Evolutionary conservation across 2,113 vertebrate species (phyloP).

Genomic region (Pterocles orientalis): DNA sequence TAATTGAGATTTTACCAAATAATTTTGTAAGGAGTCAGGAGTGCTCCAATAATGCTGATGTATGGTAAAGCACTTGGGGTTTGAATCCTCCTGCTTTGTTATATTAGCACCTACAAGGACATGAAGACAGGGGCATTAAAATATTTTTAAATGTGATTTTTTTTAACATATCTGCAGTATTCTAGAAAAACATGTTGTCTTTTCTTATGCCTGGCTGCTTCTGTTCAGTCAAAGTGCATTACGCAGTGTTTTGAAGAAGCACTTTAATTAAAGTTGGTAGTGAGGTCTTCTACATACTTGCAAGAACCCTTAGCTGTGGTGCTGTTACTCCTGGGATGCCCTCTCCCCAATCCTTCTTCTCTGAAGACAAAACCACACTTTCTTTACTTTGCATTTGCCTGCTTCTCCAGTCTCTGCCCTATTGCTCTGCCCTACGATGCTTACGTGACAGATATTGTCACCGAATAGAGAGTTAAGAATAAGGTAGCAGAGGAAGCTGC

Average conservation of each 20-base stretch:
- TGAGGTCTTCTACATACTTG: background rate
- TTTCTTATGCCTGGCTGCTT: background rate
- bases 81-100: background rate
- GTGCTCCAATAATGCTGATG: background rate
- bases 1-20: slow-evolving; percentile 31
- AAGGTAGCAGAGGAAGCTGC: background rate
- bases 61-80: background rate
- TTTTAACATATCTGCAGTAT: background rate
- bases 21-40: background rate
- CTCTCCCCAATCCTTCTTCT: background rate
- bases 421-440: background rate
- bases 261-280: background rate
- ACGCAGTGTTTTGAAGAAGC: background rate
- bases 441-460: background rate
- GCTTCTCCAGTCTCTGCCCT: background rate
- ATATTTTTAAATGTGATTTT: background rate
- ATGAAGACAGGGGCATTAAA: background rate
- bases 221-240: background rate
- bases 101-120: background rate
- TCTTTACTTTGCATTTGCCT: background rate
- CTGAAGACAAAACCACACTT: background rate
- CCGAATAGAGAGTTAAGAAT: background rate
- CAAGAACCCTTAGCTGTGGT: background rate
- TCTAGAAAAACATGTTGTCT: background rate
- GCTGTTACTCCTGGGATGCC: background rate